Percentiles rank a stretch among this genome's conserved stretches.
These are phyloP conservation scores for Siniperca undulata DNA, from an alignment of 2,797 vertebrate species.

Conservation along the genomic window DNA sequence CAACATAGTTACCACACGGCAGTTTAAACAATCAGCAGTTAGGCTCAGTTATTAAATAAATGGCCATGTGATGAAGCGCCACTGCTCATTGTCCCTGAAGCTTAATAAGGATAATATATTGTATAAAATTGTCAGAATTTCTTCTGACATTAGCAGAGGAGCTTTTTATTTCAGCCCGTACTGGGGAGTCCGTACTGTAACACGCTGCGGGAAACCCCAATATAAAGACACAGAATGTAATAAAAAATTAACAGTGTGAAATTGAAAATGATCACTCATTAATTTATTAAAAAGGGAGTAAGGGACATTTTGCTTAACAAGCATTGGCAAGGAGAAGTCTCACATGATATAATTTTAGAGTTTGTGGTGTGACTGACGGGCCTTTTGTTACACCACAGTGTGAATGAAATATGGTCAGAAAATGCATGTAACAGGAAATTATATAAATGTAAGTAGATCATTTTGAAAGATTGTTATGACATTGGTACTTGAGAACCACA, in stretches of 20 bases:
- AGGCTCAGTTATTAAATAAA: background rate
- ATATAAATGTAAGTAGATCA: background rate
- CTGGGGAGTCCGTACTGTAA: too few relatives aligned
- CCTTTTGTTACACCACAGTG: background rate
- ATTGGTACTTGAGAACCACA: background rate
- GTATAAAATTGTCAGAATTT: background rate
- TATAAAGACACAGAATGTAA: background rate
- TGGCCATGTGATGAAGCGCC: background rate
- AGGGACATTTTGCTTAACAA: conserved; percentile 5
- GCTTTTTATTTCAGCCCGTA: background rate
- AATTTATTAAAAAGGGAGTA: background rate
- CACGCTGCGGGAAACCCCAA: background rate
- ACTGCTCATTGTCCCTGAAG: too few relatives aligned
- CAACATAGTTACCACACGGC: background rate
- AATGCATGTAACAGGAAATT: background rate
- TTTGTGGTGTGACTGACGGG: background rate
- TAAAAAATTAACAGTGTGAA: background rate
- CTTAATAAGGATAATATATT: too few relatives aligned
- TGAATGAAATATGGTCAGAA: background rate
- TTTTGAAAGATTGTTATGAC: background rate
- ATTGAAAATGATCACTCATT: background rate
- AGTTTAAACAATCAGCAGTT: background rate
- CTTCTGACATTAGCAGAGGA: background rate
- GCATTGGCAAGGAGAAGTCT: background rate
- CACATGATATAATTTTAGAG: background rate